These are phyloP conservation scores for Macheiramphus alcinus DNA, from an alignment of 2,113 vertebrate species.

Conservation along the genomic window DNA sequence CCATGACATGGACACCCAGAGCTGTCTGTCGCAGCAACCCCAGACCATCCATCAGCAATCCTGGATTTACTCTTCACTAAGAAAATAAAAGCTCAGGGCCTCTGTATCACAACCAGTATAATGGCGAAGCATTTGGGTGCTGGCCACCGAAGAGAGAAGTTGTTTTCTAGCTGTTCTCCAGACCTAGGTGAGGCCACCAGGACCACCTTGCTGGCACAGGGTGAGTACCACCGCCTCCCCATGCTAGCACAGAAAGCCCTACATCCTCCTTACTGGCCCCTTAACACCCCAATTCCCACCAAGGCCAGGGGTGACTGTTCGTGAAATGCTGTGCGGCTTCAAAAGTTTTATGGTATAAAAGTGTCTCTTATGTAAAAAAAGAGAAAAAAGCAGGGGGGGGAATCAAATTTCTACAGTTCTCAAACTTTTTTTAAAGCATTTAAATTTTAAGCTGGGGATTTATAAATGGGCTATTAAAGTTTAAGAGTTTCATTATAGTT, in stretches of 20 bases:
- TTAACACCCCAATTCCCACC: neutral
- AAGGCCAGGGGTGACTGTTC: neutral
- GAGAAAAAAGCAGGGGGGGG: rapidly evolving
- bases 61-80: neutral
- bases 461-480: constrained; percentile 80
- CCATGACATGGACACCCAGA: neutral
- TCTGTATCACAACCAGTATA: neutral
- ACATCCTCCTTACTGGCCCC: neutral
- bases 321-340: neutral
- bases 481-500: constrained; percentile 79
- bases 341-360: constrained; percentile 30
- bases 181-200: neutral
- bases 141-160: neutral
- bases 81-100: neutral
- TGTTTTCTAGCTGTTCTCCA: neutral
- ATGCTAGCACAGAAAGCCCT: neutral
- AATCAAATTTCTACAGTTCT: constrained; percentile 68
- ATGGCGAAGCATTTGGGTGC: neutral
- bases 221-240: neutral
- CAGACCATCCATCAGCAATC: neutral
- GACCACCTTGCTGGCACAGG: neutral
- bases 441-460: constrained; percentile 77
- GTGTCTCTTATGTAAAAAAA: constrained; percentile 23
- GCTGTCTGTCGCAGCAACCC: rapidly evolving
- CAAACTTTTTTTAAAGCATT: constrained; percentile 73